phyloP scores from a whole-genome alignment of 2,113 vertebrate genomes.

The Terrapene triunguis region DNA sequence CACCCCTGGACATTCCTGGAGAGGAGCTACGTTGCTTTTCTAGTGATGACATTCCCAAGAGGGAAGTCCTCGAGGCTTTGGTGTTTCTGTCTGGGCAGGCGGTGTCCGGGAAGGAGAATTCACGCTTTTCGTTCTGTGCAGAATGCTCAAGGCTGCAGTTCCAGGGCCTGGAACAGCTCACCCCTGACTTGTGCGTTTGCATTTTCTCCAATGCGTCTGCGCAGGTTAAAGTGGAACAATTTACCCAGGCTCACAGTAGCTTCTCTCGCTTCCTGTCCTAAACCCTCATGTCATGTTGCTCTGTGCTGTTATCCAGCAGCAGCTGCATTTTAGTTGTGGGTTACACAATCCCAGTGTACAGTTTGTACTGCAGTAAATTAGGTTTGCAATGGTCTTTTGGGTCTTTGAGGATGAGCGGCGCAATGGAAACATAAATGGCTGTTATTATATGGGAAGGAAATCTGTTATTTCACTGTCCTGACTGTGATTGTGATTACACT shows the following conservation, averaged over 20 bases:
- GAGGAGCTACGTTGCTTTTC: background rate
- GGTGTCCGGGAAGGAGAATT: background rate
- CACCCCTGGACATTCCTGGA: background rate
- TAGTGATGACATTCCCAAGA: background rate
- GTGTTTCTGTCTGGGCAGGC: background rate
- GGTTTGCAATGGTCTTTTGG: constrained; percentile 19
- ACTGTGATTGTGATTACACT: constrained; percentile 46
- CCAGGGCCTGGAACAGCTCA: background rate
- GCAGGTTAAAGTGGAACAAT: too few relatives aligned
- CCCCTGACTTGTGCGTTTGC: background rate
- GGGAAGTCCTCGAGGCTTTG: background rate
- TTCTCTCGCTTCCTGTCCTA: fast-evolving
- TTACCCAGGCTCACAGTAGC: too few relatives aligned
- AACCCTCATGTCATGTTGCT: background rate
- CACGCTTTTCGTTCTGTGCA: background rate
- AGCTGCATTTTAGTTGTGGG: background rate
- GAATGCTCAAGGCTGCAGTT: background rate
- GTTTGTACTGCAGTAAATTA: background rate
- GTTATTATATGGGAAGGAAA: constrained; percentile 37
- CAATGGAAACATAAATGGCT: constrained; percentile 69
- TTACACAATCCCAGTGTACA: background rate
- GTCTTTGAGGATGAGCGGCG: background rate
- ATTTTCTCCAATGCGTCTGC: too few relatives aligned
- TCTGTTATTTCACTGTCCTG: constrained; percentile 41
- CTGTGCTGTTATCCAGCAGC: background rate